A percentile compares a stretch with the other conserved stretches of the same genome.
Evolutionary conservation across 2,888 invertebrate genomes (phyloP).

Genomic region (Pemphredon lugubris): DNA sequence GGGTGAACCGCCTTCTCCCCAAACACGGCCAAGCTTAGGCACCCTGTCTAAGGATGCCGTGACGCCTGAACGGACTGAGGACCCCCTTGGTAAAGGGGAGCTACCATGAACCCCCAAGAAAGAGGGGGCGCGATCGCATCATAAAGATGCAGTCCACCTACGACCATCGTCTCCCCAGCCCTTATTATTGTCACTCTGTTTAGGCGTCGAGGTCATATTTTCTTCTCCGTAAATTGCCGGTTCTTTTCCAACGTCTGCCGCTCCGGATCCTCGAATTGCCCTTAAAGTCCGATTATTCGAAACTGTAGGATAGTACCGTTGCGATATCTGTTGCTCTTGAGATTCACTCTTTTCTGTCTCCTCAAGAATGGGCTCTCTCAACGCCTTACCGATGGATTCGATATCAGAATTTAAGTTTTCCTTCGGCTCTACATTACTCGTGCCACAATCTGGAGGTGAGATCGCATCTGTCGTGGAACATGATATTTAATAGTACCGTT

Average conservation of each 20-base stretch:
- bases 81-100: no score
- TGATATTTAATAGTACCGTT: no score
- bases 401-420: not conserved
- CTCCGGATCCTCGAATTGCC: conserved; percentile 73
- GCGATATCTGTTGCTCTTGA: not conserved
- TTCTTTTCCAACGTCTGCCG: conserved; percentile 47
- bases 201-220: conserved; percentile 26
- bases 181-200: conserved; percentile 59
- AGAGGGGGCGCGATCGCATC: no score
- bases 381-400: not conserved
- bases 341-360: not conserved
- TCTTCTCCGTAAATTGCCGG: conserved; percentile 50
- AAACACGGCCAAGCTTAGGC: no score
- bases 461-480: no score
- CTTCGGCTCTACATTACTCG: conserved; percentile 17
- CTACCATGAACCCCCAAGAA: no score
- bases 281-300: conserved; percentile 50
- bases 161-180: conserved; percentile 71
- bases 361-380: conserved; percentile 1
- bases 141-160: no score
- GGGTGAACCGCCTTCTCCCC: no score
- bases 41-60: no score
- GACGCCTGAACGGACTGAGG: no score
- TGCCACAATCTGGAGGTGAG: no score
- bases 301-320: not conserved